phyloP scores from a whole-genome alignment of 1,140 invertebrate genomes.

The Branchinecta lynchi region DNA sequence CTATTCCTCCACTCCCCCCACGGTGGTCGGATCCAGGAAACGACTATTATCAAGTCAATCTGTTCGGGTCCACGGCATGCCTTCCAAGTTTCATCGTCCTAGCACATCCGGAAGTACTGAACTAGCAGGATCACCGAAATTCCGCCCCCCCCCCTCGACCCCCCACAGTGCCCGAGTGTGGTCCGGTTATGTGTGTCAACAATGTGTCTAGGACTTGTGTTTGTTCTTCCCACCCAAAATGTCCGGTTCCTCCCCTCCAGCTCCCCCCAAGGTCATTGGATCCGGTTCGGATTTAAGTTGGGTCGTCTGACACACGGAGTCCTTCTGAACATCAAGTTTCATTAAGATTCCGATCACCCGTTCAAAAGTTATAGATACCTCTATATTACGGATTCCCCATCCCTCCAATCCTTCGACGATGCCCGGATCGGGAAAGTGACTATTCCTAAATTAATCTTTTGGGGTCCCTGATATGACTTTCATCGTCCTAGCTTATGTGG shows the following conservation, averaged over 20 bases:
- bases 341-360: slow-evolving; percentile 5
- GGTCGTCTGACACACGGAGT: background rate
- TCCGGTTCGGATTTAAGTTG: slow-evolving; percentile 5
- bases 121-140: too few relatives aligned
- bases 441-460: background rate
- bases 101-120: too few relatives aligned
- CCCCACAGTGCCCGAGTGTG: background rate
- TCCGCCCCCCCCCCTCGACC: too few relatives aligned
- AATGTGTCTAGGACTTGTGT: too few relatives aligned
- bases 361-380: background rate
- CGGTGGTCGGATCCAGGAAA: too few relatives aligned
- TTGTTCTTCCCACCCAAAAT: too few relatives aligned
- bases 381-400: background rate
- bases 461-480: slow-evolving; percentile 1
- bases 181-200: too few relatives aligned
- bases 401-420: background rate
- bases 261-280: slow-evolving; percentile 4
- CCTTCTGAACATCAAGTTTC: slow-evolving; percentile 1
- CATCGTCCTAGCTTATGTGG: slow-evolving; percentile 8
- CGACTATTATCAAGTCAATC: too few relatives aligned
- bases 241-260: slow-evolving; percentile 2
- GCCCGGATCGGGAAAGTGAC: slow-evolving; percentile 3
- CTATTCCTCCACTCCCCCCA: too few relatives aligned
- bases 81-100: too few relatives aligned
- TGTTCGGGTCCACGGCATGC: too few relatives aligned